These are phyloP conservation scores for Dipodomys spectabilis DNA, from an alignment of 2,113 vertebrate species.

Conservation along the genomic window DNA sequence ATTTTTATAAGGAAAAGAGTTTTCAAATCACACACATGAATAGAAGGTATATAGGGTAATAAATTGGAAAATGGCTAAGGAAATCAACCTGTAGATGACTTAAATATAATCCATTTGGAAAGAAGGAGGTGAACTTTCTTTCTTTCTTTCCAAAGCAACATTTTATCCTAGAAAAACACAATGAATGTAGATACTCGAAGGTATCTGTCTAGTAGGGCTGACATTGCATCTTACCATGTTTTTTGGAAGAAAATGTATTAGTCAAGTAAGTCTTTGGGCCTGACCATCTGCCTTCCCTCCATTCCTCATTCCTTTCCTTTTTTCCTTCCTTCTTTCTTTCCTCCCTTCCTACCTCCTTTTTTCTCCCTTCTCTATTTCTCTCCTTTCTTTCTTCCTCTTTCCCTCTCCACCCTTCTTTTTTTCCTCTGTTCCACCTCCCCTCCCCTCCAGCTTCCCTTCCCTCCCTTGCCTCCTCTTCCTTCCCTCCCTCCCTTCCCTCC, in stretches of 20 bases:
- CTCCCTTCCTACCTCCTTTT: too few species aligned
- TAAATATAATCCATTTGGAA: neutral
- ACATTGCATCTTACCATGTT: neutral
- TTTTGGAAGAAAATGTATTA: neutral
- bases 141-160: neutral
- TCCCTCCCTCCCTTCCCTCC: neutral
- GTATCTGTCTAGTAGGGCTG: neutral
- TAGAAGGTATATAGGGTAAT: too few species aligned
- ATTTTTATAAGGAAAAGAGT: neutral
- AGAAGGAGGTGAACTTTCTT: neutral
- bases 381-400: neutral
- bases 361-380: too few species aligned
- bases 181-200: neutral
- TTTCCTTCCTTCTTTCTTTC: too few species aligned
- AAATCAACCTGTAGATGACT: neutral
- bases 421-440: neutral
- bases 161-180: neutral
- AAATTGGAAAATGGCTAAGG: neutral
- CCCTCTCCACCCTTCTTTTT: too few species aligned
- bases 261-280: neutral
- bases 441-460: neutral
- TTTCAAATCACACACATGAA: neutral
- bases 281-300: too few species aligned
- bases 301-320: too few species aligned
- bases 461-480: neutral